Evolutionary conservation across 2,113 vertebrate species (phyloP).

Genomic region (Stegostoma tigrinum): DNA sequence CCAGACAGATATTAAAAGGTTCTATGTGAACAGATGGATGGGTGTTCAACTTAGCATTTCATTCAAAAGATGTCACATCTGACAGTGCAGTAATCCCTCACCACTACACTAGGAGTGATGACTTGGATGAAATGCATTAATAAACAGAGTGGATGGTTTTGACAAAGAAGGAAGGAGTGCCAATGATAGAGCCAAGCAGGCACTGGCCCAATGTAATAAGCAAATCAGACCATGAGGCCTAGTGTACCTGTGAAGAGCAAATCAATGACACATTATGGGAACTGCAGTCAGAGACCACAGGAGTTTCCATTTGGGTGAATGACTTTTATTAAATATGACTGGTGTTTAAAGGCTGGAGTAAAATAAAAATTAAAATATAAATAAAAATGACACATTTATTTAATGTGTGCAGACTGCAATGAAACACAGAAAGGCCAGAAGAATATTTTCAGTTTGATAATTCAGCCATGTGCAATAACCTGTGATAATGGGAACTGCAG

Average conservation of each 20-base stretch:
- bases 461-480: not conserved
- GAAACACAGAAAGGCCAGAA: not conserved
- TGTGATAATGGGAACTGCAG: no score
- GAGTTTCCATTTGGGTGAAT: not conserved
- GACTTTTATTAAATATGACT: not conserved
- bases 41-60: not conserved
- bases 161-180: not conserved
- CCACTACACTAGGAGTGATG: not conserved
- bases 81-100: not conserved
- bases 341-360: not conserved
- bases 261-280: constrained; percentile 1
- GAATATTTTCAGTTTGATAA: not conserved
- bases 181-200: not conserved
- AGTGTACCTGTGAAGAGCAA: not conserved
- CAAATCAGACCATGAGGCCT: not conserved
- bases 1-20: not conserved
- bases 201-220: not conserved
- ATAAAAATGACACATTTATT: not conserved
- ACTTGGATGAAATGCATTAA: not conserved
- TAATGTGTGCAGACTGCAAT: not conserved
- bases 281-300: not conserved
- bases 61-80: not conserved
- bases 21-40: not conserved
- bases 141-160: not conserved
- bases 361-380: constrained; percentile 12